Percentiles rank a stretch among this genome's conserved stretches.
Evolutionary conservation across 1,140 invertebrate species (phyloP).

Genomic region (Bicyclus anynana): DNA sequence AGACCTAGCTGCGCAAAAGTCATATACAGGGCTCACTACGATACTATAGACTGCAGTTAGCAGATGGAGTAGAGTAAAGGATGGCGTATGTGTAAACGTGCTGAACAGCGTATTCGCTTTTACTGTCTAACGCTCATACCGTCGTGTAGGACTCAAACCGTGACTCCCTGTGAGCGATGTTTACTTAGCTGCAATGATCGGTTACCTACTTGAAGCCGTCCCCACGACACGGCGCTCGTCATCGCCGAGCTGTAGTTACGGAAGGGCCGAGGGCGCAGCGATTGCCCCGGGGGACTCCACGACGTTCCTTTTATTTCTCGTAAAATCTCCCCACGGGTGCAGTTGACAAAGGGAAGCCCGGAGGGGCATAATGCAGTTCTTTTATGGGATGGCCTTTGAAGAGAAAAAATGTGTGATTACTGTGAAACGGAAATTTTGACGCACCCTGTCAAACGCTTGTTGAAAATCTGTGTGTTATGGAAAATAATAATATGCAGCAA

Average conservation of each 20-base stretch:
- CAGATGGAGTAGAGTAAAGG: no score
- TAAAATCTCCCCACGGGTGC: neutral
- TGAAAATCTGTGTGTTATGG: neutral
- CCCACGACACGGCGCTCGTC: slow-evolving; percentile 12
- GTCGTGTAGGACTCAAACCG: no score
- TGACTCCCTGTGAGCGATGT: no score
- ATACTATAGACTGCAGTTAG: no score
- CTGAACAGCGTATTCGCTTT: no score
- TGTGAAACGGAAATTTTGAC: slow-evolving; percentile 11
- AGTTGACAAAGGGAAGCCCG: slow-evolving; percentile 22
- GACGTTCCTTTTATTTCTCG: slow-evolving; percentile 42
- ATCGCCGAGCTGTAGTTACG: slow-evolving; percentile 44
- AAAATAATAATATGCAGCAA: no score
- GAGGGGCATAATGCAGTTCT: slow-evolving; percentile 32
- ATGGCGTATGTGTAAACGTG: no score
- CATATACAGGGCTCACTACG: no score
- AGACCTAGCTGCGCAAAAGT: no score
- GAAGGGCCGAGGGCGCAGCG: slow-evolving; percentile 21
- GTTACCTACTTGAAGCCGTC: neutral
- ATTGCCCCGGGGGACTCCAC: slow-evolving; percentile 39
- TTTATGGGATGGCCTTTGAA: slow-evolving; percentile 12
- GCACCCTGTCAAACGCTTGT: neutral
- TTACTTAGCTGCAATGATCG: neutral
- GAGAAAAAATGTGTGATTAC: slow-evolving; percentile 13
- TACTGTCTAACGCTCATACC: no score